Percentiles rank a stretch among this genome's conserved stretches.
These are phyloP conservation scores for Tetraodon nigroviridis DNA, from an alignment of 2,113 vertebrate genomes.

Conservation along the genomic window DNA sequence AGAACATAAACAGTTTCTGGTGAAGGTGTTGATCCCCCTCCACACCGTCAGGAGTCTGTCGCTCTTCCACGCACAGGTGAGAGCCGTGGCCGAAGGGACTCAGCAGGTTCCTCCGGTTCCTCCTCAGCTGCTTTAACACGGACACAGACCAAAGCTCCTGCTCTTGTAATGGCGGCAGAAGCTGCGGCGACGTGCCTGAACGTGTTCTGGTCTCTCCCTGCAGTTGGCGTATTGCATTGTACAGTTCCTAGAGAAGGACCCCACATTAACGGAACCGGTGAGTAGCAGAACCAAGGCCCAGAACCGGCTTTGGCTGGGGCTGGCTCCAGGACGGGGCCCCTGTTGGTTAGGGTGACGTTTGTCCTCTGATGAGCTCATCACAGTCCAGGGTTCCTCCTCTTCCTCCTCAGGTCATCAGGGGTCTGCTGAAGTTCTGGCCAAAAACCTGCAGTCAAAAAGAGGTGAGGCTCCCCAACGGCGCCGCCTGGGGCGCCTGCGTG, in stretches of 20 bases:
- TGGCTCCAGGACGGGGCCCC: no score
- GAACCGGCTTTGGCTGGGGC: background rate
- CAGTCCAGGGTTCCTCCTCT: background rate
- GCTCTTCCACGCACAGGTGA: conserved; percentile 98
- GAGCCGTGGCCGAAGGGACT: no score
- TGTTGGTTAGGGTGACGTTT: no score
- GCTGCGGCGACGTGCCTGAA: background rate
- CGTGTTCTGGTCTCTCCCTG: conserved; percentile 24
- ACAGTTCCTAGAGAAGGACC: conserved; percentile 99
- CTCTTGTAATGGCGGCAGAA: no score
- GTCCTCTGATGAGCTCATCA: no score
- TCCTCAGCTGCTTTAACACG: no score
- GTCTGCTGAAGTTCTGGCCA: conserved; percentile 99
- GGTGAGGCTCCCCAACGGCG: conserved; percentile 59
- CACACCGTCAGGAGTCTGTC: conserved; percentile 98
- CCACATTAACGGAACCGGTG: conserved; percentile 97
- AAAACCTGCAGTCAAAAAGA: conserved; percentile 99
- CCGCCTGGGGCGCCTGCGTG: background rate
- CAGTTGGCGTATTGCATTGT: conserved; percentile 99
- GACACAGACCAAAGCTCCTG: no score
- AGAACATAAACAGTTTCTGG: conserved; percentile 99
- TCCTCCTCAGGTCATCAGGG: conserved; percentile 90
- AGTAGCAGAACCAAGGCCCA: conserved; percentile 44
- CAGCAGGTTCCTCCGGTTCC: no score
- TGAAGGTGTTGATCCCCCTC: conserved; percentile 98